phyloP scores from a whole-genome alignment of 2,113 vertebrate genomes.

The Oncorhynchus masou region DNA sequence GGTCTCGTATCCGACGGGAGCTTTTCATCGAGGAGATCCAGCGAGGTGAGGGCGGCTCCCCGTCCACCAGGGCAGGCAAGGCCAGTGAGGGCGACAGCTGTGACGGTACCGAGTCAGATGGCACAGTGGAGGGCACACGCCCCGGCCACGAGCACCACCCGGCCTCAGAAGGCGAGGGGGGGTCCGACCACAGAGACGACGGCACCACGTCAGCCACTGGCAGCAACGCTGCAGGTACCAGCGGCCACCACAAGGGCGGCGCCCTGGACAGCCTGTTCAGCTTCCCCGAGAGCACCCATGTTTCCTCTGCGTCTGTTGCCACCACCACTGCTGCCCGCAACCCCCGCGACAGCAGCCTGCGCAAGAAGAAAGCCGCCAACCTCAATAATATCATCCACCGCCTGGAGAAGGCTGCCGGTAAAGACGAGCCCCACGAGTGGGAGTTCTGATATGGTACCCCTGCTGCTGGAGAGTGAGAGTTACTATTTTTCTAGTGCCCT shows the following conservation, averaged over 20 bases:
- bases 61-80: slow-evolving; percentile 73
- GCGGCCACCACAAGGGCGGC: slow-evolving; percentile 70
- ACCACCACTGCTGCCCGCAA: slow-evolving; percentile 65
- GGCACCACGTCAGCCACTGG: slow-evolving; percentile 64
- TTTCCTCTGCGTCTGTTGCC: slow-evolving; percentile 38
- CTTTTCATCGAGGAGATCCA: slow-evolving; percentile 91
- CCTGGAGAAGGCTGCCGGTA: slow-evolving; percentile 87
- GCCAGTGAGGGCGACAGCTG: slow-evolving; percentile 87
- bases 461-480: not conserved
- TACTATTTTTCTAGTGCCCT: slow-evolving; percentile 15
- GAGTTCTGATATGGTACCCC: slow-evolving; percentile 78
- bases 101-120: slow-evolving; percentile 82
- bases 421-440: slow-evolving; percentile 88
- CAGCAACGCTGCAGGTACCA: slow-evolving; percentile 78
- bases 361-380: slow-evolving; percentile 90
- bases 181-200: slow-evolving; percentile 71
- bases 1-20: slow-evolving; percentile 89
- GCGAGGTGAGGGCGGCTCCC: slow-evolving; percentile 81
- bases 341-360: slow-evolving; percentile 83
- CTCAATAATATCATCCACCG: slow-evolving; percentile 94
- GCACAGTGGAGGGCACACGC: slow-evolving; percentile 68
- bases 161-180: slow-evolving; percentile 70
- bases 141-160: slow-evolving; percentile 63
- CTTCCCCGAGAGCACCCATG: slow-evolving; percentile 70
- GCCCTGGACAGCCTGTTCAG: slow-evolving; percentile 80